Conservation (phyloP, 2,888 invertebrate genomes). For the Scaptodrosophila latifasciaeformis region DNA sequence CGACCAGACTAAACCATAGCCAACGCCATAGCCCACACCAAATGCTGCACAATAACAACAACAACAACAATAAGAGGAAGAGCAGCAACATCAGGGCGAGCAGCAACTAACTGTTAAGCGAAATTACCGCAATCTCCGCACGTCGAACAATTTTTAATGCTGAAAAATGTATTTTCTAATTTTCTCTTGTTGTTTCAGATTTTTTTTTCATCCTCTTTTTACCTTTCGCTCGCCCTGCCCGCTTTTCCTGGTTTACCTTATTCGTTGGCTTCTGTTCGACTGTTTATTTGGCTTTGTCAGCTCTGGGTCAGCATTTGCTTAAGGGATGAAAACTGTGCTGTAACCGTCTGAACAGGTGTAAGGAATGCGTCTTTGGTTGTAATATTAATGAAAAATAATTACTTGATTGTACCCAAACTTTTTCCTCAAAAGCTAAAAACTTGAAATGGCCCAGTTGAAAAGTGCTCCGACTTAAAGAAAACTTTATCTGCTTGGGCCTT, state of each 20-base stretch:
- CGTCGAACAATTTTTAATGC: slow-evolving; percentile 64
- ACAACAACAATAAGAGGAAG: not conserved
- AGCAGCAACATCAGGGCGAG: not conserved
- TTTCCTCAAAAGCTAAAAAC: not conserved
- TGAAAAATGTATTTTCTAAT: slow-evolving; percentile 67
- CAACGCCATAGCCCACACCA: too few relatives aligned
- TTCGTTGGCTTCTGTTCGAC: not conserved
- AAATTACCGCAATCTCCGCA: slow-evolving; percentile 67
- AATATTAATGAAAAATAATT: slow-evolving; percentile 56
- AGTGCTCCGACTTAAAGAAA: not conserved
- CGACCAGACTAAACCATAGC: slow-evolving; percentile 20
- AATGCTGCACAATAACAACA: not conserved
- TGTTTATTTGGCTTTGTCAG: slow-evolving; percentile 51
- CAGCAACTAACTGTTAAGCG: slow-evolving; percentile 61
- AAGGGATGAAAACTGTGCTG: not conserved
- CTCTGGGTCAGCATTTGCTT: slow-evolving; percentile 8
- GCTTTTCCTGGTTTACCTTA: slow-evolving; percentile 8
- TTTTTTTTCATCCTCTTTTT: not conserved
- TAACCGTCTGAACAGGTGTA: slow-evolving; percentile 41
- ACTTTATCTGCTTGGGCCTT: not conserved
- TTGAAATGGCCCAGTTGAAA: not conserved
- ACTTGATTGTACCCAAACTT: slow-evolving; percentile 36
- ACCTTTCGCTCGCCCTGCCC: too few relatives aligned
- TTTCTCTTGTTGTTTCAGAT: slow-evolving; percentile 32
- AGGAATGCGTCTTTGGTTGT: slow-evolving; percentile 24